Evolutionary conservation across 2,113 vertebrate genomes (phyloP).

Genomic region (Rhabdomys dilectus): DNA sequence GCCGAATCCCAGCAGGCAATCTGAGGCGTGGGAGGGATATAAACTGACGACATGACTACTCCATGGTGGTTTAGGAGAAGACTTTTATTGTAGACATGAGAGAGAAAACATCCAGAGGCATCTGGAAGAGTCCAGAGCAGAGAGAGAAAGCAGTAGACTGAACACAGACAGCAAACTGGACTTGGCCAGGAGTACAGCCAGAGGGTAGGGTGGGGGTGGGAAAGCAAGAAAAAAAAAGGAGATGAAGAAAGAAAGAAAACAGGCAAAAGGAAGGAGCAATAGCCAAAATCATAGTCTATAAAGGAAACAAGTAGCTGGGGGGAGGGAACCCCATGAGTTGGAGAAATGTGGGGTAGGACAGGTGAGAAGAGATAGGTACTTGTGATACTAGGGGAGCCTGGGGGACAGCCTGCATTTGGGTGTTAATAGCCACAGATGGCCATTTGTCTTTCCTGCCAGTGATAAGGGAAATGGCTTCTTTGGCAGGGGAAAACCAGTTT

Average conservation of each 20-base stretch:
- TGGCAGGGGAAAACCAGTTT: neutral
- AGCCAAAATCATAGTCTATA: neutral
- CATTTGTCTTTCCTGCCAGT: neutral
- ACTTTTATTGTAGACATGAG: neutral
- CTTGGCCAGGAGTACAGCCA: neutral
- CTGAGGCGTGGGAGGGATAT: neutral
- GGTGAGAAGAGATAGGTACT: neutral
- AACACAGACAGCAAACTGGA: neutral
- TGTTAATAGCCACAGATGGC: neutral
- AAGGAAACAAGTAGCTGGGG: neutral
- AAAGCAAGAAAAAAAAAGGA: neutral
- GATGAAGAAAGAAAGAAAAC: neutral
- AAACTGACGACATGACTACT: neutral
- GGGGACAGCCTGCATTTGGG: neutral
- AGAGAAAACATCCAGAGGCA: neutral
- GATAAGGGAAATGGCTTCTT: neutral
- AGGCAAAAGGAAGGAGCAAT: too few relatives aligned
- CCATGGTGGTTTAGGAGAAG: neutral
- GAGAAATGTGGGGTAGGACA: neutral
- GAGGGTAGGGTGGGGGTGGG: neutral
- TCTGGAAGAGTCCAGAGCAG: neutral
- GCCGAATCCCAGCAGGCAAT: slow-evolving; percentile 41
- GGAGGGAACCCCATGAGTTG: neutral
- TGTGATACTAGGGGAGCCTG: neutral
- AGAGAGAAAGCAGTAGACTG: neutral